These are phyloP conservation scores for Sebastes hopkinsi DNA, from an alignment of 2,797 vertebrate species.

Conservation along the genomic window DNA sequence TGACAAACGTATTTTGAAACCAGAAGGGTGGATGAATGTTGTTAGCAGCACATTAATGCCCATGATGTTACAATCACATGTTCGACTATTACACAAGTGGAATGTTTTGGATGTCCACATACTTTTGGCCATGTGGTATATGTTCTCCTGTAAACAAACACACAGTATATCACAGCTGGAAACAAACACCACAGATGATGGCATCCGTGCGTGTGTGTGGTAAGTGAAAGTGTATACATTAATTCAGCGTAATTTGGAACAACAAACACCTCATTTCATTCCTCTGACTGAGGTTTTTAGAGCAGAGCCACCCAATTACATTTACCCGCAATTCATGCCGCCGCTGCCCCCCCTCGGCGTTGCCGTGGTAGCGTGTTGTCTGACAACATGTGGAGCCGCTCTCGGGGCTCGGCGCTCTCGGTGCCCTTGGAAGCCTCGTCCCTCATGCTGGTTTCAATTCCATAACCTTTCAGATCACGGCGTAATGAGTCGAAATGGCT, in stretches of 20 bases:
- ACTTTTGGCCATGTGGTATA: background rate
- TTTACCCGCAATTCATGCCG: conserved; percentile 40
- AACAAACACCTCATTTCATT: conserved; percentile 76
- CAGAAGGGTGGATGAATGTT: background rate
- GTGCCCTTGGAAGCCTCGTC: conserved; percentile 66
- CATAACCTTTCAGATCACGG: conserved; percentile 78
- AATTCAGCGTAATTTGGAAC: conserved; percentile 67
- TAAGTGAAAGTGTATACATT: conserved; percentile 60
- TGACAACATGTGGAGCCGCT: conserved; percentile 71
- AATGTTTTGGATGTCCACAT: background rate
- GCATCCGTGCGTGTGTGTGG: conserved; percentile 12
- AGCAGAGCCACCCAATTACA: conserved; percentile 69
- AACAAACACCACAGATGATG: background rate
- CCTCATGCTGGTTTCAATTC: conserved; percentile 79
- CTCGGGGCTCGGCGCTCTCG: conserved; percentile 22
- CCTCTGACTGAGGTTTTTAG: conserved; percentile 61
- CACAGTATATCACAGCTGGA: conserved; percentile 35
- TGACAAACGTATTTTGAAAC: background rate
- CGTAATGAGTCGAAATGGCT: conserved; percentile 82
- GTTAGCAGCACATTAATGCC: background rate
- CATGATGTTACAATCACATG: background rate
- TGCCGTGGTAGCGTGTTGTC: conserved; percentile 53
- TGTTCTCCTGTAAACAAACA: conserved; percentile 11
- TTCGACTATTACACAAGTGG: background rate
- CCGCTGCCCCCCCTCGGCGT: background rate